Evolutionary conservation across 2,113 vertebrate species (phyloP), one percentile per base, ranked within the genome.

Genomic region (Grammomys dolichurus): DNA sequence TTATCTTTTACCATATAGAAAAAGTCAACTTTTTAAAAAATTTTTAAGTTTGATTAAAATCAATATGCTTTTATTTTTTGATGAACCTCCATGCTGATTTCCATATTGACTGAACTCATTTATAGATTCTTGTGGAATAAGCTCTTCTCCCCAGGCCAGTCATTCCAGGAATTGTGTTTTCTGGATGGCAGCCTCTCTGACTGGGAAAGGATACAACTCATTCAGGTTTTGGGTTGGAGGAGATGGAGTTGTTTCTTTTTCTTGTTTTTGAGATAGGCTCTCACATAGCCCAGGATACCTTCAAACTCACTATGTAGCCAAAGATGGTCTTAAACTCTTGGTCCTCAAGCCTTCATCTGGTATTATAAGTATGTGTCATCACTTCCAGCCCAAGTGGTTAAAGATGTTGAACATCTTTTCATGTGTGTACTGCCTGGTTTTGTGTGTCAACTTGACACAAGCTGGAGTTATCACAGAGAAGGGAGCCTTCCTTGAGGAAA

Each of bases 41-140:
- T 51, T 86, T 48, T 36, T 70, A 93, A 81, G 24, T 69, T 56
- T 70, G 70, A 76, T 80, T 90, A 85, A 91, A 65, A 95, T 19
- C 10, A 85, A 84, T 88, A 36, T 84, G 54, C 60, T 87, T 95
- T 72, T 12, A 56, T 28, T 54, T n/a, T 67, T 72, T 88, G 46
- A 54, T 54, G 46, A 72, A 56, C 7, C 48, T 88, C 36, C 6
- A 7, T 31, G 13, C 17, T 75, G 70, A 75, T 43, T 43, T 75
- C 16, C 51, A 89, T 75, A 43, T 58, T 31, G 26, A 17, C n/a
- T 73, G 51, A 24, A 31, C 26, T 31, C 7, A 75, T 58, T 26
- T n/a, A 43, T 43, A 19, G 14, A 31, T 43, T 60, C 54, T n/a
- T 7, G n/a, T 60, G 24, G 16, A 75, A 33, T 31, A 43, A 87